Conservation (phyloP, 2,797 vertebrate genomes). For the Lemur catta region DNA sequence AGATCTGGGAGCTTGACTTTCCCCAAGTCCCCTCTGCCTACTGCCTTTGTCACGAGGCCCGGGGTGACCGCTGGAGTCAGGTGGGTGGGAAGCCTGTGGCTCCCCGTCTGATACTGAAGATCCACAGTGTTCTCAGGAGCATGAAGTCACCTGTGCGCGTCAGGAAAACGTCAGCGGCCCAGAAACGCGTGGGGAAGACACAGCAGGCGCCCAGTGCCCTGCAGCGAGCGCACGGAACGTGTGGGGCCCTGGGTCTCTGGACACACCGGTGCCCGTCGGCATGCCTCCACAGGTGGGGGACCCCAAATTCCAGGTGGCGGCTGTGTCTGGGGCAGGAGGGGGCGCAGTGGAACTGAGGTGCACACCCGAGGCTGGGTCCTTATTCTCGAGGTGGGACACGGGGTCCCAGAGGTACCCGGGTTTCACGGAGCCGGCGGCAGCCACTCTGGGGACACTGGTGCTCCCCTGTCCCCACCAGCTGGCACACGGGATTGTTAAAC, state of each 20-base stretch:
- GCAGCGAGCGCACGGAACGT: fast-evolving
- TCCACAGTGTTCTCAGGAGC: background rate
- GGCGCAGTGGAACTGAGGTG: background rate
- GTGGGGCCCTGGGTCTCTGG: too few species aligned
- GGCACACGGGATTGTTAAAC: background rate
- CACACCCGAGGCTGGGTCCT: too few species aligned
- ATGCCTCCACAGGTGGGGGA: fast-evolving
- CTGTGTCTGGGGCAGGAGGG: too few species aligned
- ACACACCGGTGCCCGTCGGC: fast-evolving
- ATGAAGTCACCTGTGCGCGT: background rate
- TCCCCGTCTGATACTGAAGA: background rate
- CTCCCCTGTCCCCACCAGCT: too few species aligned
- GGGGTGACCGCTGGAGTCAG: background rate
- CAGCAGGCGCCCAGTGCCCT: fast-evolving
- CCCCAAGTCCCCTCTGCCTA: fast-evolving
- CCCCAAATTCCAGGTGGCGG: fast-evolving
- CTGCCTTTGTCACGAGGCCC: background rate
- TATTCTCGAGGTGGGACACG: background rate
- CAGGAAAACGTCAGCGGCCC: background rate
- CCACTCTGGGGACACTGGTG: background rate
- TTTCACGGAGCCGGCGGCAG: fast-evolving
- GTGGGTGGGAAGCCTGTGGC: background rate
- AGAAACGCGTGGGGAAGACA: fast-evolving
- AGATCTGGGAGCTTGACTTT: fast-evolving
- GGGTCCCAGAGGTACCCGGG: fast-evolving